Base-by-base conservation (phyloP, 2,888 invertebrate genomes). In the Sericinus montela region DNA sequence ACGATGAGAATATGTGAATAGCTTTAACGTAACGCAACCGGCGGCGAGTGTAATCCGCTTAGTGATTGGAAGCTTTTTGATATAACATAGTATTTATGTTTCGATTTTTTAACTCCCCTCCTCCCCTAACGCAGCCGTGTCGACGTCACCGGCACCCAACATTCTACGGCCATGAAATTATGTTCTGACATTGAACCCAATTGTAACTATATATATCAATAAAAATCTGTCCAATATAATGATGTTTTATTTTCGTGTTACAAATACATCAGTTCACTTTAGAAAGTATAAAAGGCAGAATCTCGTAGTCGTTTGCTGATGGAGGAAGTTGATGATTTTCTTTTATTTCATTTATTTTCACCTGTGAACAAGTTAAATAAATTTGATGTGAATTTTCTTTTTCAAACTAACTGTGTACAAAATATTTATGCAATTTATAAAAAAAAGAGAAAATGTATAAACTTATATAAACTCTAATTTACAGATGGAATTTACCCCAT, bases 61-160 rank as follows among this genome's bases (percentile, higher is more conserved):
- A 67, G 69, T 60, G 69, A 67, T 69, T 65, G 77, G 56, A 70
- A 55, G 68, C 81, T 80, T 80, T 82, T 79, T 76, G 61, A 63
- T 72, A 77, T 85, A 86, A 87, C 85, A 85, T 86, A 85, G 82
- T 85, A 78, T 83, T 85, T 86, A 87, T 83, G 87, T 85, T 86
- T 84, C 74, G 65, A 72, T 23, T 75, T 80, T 80, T 78, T 77
- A 80, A 81, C 76, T 75, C 68, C 56, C 52, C 14, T 10, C 15
- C 46, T 4, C 8, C 30, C 23, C 34, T 32, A 79, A 80, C 77
- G 36, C 15, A 25, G 13, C 36, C 32, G 40, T n/a, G 36, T 32
- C 32, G 25, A n/a, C 19, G 23, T 14, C 23, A 25, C 11, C 4
- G 38, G 16, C 28, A 15, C 29, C 9, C 19, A 37, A 11, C 37